These are phyloP conservation scores for Larimichthys crocea DNA, from an alignment of 2,113 vertebrate genomes.

Conservation along the genomic window DNA sequence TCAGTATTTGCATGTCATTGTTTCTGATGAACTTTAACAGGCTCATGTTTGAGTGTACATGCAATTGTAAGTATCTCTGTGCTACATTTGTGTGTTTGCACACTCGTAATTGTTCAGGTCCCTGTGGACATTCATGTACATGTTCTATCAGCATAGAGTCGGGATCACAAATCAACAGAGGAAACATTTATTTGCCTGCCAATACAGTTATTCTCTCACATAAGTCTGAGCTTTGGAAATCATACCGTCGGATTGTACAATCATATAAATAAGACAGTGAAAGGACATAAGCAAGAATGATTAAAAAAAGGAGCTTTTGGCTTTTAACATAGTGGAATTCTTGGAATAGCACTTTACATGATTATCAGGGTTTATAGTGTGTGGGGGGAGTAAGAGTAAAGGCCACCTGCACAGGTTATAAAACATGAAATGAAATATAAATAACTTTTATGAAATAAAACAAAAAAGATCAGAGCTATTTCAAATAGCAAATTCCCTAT, in stretches of 20 bases:
- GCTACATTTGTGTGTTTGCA: neutral
- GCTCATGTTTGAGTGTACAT: neutral
- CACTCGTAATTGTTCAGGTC: neutral
- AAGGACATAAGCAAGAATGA: constrained; percentile 18
- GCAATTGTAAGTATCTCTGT: neutral
- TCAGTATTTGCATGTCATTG: neutral
- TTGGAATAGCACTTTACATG: neutral
- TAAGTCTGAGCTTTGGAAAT: constrained; percentile 47
- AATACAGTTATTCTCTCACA: constrained; percentile 43
- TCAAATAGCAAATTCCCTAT: neutral
- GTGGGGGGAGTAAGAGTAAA: neutral
- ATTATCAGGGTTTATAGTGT: constrained; percentile 6
- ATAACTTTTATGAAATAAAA: neutral
- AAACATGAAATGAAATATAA: neutral
- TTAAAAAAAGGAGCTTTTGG: neutral
- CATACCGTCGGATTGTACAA: constrained; percentile 14
- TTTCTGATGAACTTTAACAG: neutral
- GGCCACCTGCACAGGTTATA: neutral
- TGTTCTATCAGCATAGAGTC: constrained; percentile 8
- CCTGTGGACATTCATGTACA: neutral
- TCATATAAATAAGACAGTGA: constrained; percentile 7
- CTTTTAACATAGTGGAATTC: neutral
- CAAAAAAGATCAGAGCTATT: neutral
- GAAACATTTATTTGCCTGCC: constrained; percentile 32
- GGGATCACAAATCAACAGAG: constrained; percentile 40